A percentile compares a stretch with the other conserved stretches of the same genome.
Conservation (phyloP, 2,888 invertebrate species). For the Strigamia transsilvanica region DNA sequence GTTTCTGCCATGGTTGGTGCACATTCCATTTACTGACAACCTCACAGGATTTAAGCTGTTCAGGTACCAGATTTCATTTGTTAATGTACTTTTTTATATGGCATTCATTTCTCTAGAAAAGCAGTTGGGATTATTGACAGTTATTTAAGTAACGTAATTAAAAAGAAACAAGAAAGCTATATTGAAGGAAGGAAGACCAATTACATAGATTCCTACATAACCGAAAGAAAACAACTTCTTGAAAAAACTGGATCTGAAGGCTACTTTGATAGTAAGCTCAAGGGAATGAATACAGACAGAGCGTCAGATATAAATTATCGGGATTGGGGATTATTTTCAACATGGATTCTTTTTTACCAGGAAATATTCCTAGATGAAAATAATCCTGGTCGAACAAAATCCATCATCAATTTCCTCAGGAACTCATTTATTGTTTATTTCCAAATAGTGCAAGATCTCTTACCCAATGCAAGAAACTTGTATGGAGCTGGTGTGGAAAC, state of each 20-base stretch:
- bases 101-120: neutral
- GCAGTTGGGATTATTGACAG: neutral
- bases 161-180: neutral
- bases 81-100: too few species aligned
- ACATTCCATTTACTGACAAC: neutral
- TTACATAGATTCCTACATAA: conserved; percentile 1
- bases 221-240: neutral
- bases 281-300: too few species aligned
- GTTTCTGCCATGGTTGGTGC: neutral
- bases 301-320: too few species aligned
- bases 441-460: neutral
- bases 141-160: neutral
- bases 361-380: too few species aligned
- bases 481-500: conserved; percentile 2
- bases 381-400: too few species aligned
- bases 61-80: neutral
- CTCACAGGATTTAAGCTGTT: neutral
- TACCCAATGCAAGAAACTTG: neutral
- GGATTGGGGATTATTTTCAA: too few species aligned
- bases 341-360: too few species aligned
- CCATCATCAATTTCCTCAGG: neutral
- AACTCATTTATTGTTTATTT: neutral
- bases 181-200: neutral
- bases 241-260: conserved; percentile 17
- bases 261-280: neutral